Base-by-base conservation (phyloP, 2,797 vertebrate genomes). In the Limosa lapponica region DNA sequence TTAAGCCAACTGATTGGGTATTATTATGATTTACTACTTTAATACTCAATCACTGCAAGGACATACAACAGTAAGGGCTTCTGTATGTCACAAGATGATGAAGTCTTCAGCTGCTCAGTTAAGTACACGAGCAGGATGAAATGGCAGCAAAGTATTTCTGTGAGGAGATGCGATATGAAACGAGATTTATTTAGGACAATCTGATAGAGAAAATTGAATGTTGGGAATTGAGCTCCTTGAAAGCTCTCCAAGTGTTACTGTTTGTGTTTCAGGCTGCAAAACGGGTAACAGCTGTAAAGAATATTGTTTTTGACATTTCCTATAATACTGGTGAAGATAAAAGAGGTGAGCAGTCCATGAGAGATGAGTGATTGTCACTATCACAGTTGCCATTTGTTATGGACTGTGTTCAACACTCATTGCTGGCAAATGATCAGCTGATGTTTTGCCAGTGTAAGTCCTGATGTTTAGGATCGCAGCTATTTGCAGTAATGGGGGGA, bases 181-280 rank as follows among this genome's bases (percentile, higher is more conserved):
- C 62, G 82, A 95, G 95, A 97, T 97, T 97, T 97, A 96, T 97
- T 97, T 96, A 85, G 89, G 77, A 89, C 89, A 93, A 91, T 96
- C 95, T 94, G 93, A 97, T 95, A 93, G 82, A 97, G 93, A 97
- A 98, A 97, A 98, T 22, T 93, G 95, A 95, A 95, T 94, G 90
- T 48, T 77, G 91, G 66, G 96, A 96, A 95, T 59, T 92, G 95
- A 96, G 94, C 93, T 96, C 77, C 90, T 82, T 80, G 73, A 94
- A 97, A 97, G 83, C 74, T 87, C 89, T 96, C 82, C 61, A 83
- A 87, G 62, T 93, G 54, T 93, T 96, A 62, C 79, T 80, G 4
- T 23, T 36, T n/a, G 18, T 67, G 87, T 96, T 92, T 97, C 81
- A 91, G 75, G 90, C 91, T 54, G 58, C 64, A 89, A 95, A 97